Evolutionary conservation across 1,140 invertebrate species (phyloP).

Genomic region (Drosophila busckii): DNA sequence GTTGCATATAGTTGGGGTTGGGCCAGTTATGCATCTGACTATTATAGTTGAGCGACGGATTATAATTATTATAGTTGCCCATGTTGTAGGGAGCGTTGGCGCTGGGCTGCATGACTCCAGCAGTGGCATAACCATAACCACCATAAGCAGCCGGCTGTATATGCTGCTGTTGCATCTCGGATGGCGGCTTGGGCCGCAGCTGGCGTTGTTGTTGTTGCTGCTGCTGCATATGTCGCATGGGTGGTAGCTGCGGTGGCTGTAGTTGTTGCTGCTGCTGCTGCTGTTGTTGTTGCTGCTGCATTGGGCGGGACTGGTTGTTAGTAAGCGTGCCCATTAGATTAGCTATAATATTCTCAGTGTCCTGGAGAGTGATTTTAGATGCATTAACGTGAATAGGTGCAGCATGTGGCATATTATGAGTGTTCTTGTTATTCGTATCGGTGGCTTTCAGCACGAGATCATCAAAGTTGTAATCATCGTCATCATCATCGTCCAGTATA

Average conservation of each 20-base stretch:
- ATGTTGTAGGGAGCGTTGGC: conserved; percentile 7
- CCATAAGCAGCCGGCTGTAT: too few species aligned
- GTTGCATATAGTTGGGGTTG: conserved; percentile 35
- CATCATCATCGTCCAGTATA: conserved; percentile 80
- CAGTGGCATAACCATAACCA: too few species aligned
- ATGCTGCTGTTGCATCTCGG: too few species aligned
- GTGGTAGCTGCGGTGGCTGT: not conserved
- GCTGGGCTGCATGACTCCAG: not conserved
- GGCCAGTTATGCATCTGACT: conserved; percentile 44
- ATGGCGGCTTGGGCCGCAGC: too few species aligned
- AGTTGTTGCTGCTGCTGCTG: conserved; percentile 10
- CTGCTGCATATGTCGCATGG: too few species aligned
- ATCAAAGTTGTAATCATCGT: conserved; percentile 85
- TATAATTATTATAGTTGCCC: conserved; percentile 34
- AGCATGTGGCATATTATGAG: not conserved
- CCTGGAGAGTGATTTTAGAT: conserved; percentile 80
- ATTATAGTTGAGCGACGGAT: conserved; percentile 2
- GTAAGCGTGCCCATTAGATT: conserved; percentile 82
- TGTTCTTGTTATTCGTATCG: conserved; percentile 55
- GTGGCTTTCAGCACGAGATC: conserved; percentile 82
- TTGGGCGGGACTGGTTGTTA: conserved; percentile 29
- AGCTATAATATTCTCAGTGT: conserved; percentile 83
- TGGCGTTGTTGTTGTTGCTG: too few species aligned
- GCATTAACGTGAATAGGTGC: conserved; percentile 62
- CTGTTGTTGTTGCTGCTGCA: conserved; percentile 3